These are phyloP conservation scores for Stegostoma tigrinum DNA, from an alignment of 2,113 vertebrate genomes.

Conservation along the genomic window DNA sequence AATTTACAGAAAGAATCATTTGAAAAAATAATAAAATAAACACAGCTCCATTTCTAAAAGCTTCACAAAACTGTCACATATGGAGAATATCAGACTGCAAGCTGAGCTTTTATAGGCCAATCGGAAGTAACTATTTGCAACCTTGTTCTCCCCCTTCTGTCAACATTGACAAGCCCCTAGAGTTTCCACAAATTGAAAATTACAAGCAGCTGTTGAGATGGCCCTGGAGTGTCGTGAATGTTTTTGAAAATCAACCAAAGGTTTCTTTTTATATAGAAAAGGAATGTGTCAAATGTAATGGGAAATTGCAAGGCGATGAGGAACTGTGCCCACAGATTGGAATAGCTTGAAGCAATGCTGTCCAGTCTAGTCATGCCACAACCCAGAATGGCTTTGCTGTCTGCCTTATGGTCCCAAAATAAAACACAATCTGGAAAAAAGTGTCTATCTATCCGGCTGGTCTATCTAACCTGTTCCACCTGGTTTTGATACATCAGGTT, in stretches of 20 bases:
- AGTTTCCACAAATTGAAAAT: background rate
- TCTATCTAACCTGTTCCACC: background rate
- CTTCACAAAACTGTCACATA: too few relatives aligned
- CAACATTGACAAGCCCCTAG: background rate
- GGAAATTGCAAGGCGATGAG: background rate
- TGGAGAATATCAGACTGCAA: background rate
- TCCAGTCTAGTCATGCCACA: background rate
- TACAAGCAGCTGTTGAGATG: background rate
- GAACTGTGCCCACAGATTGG: background rate
- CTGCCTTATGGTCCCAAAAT: background rate
- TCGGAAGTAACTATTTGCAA: background rate
- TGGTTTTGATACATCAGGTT: background rate
- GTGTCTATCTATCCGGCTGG: background rate
- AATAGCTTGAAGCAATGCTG: background rate
- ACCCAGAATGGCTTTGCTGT: background rate
- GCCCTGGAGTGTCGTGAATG: background rate
- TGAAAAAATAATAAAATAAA: conserved; percentile 12
- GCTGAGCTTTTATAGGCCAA: background rate
- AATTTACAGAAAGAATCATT: background rate
- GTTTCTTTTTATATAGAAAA: background rate
- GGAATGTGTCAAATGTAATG: background rate
- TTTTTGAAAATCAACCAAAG: background rate
- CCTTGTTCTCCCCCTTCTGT: background rate
- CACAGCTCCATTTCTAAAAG: background rate
- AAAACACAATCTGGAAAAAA: background rate